These are phyloP conservation scores for Sylvia borin DNA, from an alignment of 2,797 vertebrate species.

Conservation along the genomic window DNA sequence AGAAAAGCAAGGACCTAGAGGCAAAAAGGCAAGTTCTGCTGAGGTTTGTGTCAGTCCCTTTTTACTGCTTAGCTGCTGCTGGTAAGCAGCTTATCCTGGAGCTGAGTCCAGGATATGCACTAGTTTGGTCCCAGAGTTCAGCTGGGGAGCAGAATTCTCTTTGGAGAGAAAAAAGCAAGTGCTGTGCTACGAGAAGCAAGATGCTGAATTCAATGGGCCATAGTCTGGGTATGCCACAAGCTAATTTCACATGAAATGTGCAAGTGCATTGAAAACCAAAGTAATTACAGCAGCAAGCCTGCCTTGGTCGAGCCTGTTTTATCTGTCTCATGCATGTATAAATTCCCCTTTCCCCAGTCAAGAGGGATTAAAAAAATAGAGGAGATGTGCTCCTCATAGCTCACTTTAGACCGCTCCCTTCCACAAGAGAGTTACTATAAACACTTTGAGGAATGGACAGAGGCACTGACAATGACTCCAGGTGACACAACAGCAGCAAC, in stretches of 20 bases:
- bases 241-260: neutral
- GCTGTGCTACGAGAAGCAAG: neutral
- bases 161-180: neutral
- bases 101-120: neutral
- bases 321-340: neutral
- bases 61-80: neutral
- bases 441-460: neutral
- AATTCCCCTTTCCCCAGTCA: neutral
- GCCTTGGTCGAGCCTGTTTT: neutral
- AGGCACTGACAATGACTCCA: neutral
- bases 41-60: neutral
- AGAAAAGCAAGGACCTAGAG: neutral
- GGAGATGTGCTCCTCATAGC: neutral
- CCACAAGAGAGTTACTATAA: neutral
- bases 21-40: neutral
- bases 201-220: neutral
- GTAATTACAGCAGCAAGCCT: neutral
- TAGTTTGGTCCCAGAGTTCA: neutral
- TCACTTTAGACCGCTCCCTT: neutral
- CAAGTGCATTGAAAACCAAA: neutral
- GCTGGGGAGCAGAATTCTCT: neutral
- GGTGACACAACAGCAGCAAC: neutral
- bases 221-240: neutral
- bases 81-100: neutral
- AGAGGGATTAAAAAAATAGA: neutral